These are phyloP conservation scores for Enhydra lutris DNA, from an alignment of 2,113 vertebrate genomes.

Conservation along the genomic window DNA sequence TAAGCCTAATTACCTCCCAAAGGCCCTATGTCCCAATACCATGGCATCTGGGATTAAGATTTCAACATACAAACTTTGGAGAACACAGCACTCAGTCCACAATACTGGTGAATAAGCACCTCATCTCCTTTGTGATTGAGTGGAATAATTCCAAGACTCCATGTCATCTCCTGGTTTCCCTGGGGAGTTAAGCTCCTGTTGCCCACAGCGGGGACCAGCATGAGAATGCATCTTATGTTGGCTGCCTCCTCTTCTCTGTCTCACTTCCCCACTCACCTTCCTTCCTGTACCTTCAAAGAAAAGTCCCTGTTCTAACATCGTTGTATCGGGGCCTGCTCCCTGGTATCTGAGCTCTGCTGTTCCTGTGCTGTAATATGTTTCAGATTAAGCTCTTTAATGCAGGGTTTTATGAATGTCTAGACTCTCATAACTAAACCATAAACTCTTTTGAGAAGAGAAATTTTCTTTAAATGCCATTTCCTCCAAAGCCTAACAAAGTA, in stretches of 20 bases:
- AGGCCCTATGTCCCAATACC: background rate
- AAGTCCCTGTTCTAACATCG: background rate
- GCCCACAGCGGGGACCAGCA: background rate
- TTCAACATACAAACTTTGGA: background rate
- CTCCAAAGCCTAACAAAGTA: background rate
- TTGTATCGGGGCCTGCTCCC: background rate
- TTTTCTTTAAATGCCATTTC: background rate
- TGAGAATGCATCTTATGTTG: background rate
- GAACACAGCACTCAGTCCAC: background rate
- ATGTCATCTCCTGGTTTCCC: background rate
- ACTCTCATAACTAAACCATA: background rate
- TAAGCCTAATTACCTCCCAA: background rate
- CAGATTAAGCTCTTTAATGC: background rate
- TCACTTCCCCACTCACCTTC: background rate
- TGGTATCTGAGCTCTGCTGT: background rate
- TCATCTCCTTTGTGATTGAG: background rate
- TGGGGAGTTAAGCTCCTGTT: background rate
- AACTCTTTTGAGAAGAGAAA: constrained; percentile 27
- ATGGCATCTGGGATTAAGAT: background rate
- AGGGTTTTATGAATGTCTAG: background rate
- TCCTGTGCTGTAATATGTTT: background rate
- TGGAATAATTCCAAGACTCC: background rate
- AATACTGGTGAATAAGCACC: background rate
- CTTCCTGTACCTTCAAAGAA: background rate
- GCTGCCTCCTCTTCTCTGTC: background rate